A percentile compares a stretch with the other conserved stretches of the same genome.
Evolutionary conservation across 2,888 invertebrate species (phyloP).

Genomic region (Clanis bilineata): DNA sequence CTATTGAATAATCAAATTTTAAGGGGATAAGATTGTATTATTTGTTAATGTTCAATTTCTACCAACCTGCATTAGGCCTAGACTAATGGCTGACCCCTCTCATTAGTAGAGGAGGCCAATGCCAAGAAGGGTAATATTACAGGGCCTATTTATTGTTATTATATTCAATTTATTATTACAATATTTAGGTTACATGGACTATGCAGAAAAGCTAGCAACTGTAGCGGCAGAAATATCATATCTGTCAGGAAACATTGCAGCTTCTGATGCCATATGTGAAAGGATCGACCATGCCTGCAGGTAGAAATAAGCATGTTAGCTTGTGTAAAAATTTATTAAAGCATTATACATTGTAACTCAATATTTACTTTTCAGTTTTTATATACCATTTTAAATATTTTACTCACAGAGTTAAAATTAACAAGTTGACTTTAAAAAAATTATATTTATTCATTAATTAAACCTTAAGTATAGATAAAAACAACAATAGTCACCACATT

Average conservation of each 20-base stretch:
- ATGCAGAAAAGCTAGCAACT: constrained; percentile 80
- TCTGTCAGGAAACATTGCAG: constrained; percentile 75
- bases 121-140: no score
- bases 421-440: constrained; percentile 16
- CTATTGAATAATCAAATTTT: no score
- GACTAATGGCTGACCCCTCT: no score
- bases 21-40: no score
- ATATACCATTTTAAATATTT: constrained; percentile 24
- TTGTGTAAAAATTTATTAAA: constrained; percentile 48
- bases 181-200: constrained; percentile 76
- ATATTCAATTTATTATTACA: no score
- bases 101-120: no score
- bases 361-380: constrained; percentile 24
- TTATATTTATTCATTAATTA: constrained; percentile 6
- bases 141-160: no score
- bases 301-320: constrained; percentile 43
- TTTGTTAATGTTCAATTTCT: no score
- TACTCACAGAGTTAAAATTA: constrained; percentile 17
- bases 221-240: constrained; percentile 79
- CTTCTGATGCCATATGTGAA: constrained; percentile 80
- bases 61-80: no score
- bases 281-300: constrained; percentile 74
- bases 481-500: constrained; percentile 59
- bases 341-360: constrained; percentile 39
- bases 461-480: constrained; percentile 33